Evolutionary conservation across 1,140 invertebrate species (phyloP), one percentile per base, ranked within the genome.

Genomic region (Drosophila guanche): DNA sequence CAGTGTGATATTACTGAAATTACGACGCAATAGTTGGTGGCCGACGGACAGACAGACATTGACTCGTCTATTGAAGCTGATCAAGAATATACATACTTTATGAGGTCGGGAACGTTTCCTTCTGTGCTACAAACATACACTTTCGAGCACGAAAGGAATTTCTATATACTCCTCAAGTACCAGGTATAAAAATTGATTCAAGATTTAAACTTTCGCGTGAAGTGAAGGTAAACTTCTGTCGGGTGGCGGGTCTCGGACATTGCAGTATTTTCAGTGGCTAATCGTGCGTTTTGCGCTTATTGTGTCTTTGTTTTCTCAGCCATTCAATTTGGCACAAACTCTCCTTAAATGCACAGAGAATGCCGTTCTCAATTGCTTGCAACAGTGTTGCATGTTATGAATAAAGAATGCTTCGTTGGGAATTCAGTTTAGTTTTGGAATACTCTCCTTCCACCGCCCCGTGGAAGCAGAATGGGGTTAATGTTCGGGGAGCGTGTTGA

Each of bases 221-320:
- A 20, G 16, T 20, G 16, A 20, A 20, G 16, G 16, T 20, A 20
- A 20, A 20, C 16, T 20, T 20, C 16, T 20, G 16, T 20, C 16
- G 16, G 0, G 16, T 20, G 16, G 1, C 20, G 8, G 41, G 41
- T 50, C 40, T 37, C 40, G n/a, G 37, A 41, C 42, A 75, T 63
- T 51, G 58, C 41, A 72, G 43, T 73, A 29, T 62, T 67, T 47
- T 22, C 20, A 41, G 47, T 43, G 53, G 54, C 42, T 73, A 84
- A 79, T 84, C 63, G 57, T 20, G 55, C 66, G 60, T 70, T 70
- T 37, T 45, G 56, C 63, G 77, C 84, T 88, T 83, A 89, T 88
- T 89, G 84, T 88, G 62, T 89, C 75, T 83, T 83, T 76, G 63
- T 60, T 89, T 88, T 83, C 89, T 88, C 84, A 70, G 45, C 63